Evolutionary conservation across 2,113 vertebrate genomes (phyloP), one percentile per base, ranked within the genome.

Genomic region (Etia nguti): DNA sequence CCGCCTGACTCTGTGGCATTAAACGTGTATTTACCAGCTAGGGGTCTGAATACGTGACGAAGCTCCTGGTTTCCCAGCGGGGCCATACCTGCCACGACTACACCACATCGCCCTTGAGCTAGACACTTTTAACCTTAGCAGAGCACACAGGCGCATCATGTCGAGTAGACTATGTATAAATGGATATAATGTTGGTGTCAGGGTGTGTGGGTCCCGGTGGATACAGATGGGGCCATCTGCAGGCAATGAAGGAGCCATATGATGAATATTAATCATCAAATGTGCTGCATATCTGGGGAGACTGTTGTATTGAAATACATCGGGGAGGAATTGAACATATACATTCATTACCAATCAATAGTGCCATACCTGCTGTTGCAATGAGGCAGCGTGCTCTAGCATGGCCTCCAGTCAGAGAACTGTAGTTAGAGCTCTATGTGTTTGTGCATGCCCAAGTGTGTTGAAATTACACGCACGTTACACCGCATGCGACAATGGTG

Each of bases 221-320:
- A 86, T 24, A 80, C 82, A 18, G 41, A 50, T 6, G 73, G 89
- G 84, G 80, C 56, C 60, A 82, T 88, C 90, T 89, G 83, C 65
- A 84, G 82, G 86, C 85, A 60, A 82, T 38, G 70, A 24, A 87
- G 81, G 83, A 89, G 77, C 81, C 75, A 73, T 62, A 88, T 54
- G 79, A 94, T 94, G 83, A 95, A 94, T 96, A 94, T 90, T 93
- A 89, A 96, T 92, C 70, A 80, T 85, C 34, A 60, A 59, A 84
- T 89, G 82, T 86, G 89, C 81, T 79, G 13, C 12, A 80, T 56
- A 86, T 80, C 70, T 79, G 50, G 31, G 56, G 46, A 83, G 31
- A 54, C 55, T 80, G 65, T 38, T 36, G 87, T 79, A 31, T 79
- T 82, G 68, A 43, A 86, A 82, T 26, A 85, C 80, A 89, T 46